Evolutionary conservation across 2,113 vertebrate genomes (phyloP).

Genomic region (Panthera tigris): DNA sequence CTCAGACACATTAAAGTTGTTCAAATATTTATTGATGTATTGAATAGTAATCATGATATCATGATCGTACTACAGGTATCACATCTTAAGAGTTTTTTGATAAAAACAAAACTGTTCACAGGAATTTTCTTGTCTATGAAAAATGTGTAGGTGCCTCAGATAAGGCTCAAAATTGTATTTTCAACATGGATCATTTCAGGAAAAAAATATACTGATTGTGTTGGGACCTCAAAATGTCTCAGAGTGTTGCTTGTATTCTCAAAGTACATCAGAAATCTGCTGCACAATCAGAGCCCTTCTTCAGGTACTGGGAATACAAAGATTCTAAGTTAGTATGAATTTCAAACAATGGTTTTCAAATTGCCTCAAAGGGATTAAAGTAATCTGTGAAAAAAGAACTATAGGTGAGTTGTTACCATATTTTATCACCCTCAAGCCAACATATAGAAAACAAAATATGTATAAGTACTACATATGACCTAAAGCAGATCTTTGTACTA

Average conservation of each 20-base stretch:
- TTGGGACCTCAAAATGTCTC: neutral
- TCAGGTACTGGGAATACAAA: neutral
- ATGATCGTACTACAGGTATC: neutral
- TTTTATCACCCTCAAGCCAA: neutral
- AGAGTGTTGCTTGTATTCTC: neutral
- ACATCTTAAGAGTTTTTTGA: neutral
- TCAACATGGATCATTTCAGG: neutral
- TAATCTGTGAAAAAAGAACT: slow-evolving; percentile 1
- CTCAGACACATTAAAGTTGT: neutral
- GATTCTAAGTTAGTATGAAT: neutral
- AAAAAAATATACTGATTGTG: slow-evolving; percentile 21
- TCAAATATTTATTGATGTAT: neutral
- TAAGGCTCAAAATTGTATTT: slow-evolving; percentile 17
- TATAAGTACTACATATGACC: neutral
- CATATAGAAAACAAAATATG: neutral
- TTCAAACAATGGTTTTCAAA: neutral
- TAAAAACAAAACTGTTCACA: neutral
- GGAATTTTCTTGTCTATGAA: neutral
- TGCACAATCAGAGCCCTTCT: neutral
- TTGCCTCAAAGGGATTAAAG: slow-evolving; percentile 18
- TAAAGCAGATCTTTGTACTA: neutral
- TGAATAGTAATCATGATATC: neutral
- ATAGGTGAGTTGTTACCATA: neutral
- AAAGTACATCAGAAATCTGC: neutral
- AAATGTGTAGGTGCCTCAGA: neutral